Percentiles rank a stretch among this genome's conserved stretches.
Evolutionary conservation across 2,113 vertebrate genomes (phyloP).

Genomic region (Eudyptes chrysolophus): DNA sequence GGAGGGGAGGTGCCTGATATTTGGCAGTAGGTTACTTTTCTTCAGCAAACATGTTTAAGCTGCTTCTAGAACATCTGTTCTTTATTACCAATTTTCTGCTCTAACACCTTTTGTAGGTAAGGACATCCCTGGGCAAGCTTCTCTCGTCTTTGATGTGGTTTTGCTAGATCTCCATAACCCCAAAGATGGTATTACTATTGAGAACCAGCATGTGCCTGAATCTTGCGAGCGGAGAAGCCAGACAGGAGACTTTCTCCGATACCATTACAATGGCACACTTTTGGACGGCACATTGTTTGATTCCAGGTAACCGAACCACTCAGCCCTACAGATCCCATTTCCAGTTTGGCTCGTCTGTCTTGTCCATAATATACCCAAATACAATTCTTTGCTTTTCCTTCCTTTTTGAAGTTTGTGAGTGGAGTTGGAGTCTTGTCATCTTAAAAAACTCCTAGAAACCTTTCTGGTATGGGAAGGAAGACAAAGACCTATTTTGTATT

Average conservation of each 20-base stretch:
- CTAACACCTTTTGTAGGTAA: slow-evolving; percentile 76
- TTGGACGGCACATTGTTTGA: slow-evolving; percentile 94
- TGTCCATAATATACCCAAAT: background rate
- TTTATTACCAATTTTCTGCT: background rate
- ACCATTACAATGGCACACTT: slow-evolving; percentile 95
- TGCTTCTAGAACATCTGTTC: background rate
- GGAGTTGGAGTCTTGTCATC: background rate
- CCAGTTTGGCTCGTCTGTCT: background rate
- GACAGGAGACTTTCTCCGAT: slow-evolving; percentile 90
- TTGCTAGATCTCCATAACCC: slow-evolving; percentile 96
- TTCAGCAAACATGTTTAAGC: background rate
- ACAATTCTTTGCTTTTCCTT: background rate
- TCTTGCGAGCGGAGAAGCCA: slow-evolving; percentile 82
- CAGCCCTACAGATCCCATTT: background rate
- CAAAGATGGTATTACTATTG: slow-evolving; percentile 86
- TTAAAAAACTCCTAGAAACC: background rate
- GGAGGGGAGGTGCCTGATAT: background rate
- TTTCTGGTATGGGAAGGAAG: background rate
- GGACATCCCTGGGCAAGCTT: slow-evolving; percentile 94
- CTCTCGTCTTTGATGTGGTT: slow-evolving; percentile 92
- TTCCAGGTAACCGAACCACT: slow-evolving; percentile 82
- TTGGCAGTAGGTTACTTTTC: background rate
- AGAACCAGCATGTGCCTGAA: slow-evolving; percentile 80
- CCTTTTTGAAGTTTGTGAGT: background rate
- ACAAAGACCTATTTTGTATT: background rate